phyloP scores from a whole-genome alignment of 1,140 invertebrate genomes.

The Protaetia brevitarsis region DNA sequence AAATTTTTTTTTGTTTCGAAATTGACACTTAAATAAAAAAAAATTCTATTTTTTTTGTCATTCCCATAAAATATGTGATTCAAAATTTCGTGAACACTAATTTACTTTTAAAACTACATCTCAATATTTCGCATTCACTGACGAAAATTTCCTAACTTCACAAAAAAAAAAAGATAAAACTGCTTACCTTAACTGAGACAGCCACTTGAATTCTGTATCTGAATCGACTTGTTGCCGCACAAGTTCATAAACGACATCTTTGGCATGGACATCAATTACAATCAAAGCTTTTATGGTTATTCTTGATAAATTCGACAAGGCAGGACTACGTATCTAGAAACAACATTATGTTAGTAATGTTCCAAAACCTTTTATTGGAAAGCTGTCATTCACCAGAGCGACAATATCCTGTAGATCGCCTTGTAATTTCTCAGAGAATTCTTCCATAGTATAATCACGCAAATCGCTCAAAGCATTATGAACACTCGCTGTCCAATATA shows the following conservation, averaged over 20 bases:
- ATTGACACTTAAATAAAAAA: too few species aligned
- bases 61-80: too few species aligned
- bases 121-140: too few species aligned
- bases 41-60: too few species aligned
- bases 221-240: conserved; percentile 63
- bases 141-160: too few species aligned
- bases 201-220: conserved; percentile 87
- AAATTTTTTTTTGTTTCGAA: too few species aligned
- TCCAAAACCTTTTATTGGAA: background rate
- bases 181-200: conserved; percentile 70
- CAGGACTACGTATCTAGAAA: conserved; percentile 41
- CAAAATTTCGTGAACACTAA: too few species aligned
- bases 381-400: conserved; percentile 48
- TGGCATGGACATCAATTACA: conserved; percentile 88
- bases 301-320: conserved; percentile 60
- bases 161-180: too few species aligned
- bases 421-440: conserved; percentile 47
- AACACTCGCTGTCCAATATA: conserved; percentile 84
- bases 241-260: conserved; percentile 80
- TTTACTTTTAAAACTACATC: too few species aligned
- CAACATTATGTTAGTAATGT: background rate
- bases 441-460: conserved; percentile 53
- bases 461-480: conserved; percentile 64
- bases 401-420: conserved; percentile 65
- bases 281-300: conserved; percentile 84